Conservation (phyloP, 1,140 invertebrate genomes). For the Zaprionus nigranus region DNA sequence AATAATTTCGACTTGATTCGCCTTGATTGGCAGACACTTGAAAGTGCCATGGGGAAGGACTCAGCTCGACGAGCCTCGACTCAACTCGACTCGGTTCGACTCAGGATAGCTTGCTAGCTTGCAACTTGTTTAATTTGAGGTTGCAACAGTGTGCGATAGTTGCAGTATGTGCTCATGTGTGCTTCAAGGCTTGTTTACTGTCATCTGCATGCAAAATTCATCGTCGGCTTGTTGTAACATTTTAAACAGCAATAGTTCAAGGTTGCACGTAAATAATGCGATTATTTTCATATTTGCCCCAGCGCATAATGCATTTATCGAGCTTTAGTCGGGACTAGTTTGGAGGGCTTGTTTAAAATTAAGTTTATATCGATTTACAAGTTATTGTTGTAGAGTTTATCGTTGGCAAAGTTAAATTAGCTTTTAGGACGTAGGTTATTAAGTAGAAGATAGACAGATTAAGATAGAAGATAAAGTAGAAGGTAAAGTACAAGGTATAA, state of each 20-base stretch:
- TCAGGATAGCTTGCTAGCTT: background rate
- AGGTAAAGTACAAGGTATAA: no score
- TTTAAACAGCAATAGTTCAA: constrained; percentile 40
- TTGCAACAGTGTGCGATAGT: background rate
- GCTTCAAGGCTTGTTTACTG: constrained; percentile 40
- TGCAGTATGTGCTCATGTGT: background rate
- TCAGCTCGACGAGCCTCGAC: background rate
- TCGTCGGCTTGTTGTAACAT: constrained; percentile 23
- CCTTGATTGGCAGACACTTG: constrained; percentile 78
- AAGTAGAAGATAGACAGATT: no score
- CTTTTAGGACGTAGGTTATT: background rate
- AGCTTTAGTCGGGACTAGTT: constrained; percentile 6
- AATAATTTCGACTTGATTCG: constrained; percentile 78
- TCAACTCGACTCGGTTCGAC: background rate
- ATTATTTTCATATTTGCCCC: constrained; percentile 18
- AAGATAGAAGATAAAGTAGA: background rate
- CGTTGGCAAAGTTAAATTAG: background rate
- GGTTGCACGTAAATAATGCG: constrained; percentile 50
- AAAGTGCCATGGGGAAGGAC: constrained; percentile 55
- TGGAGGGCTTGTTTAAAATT: constrained; percentile 2
- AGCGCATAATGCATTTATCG: constrained; percentile 6
- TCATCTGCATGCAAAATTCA: constrained; percentile 30
- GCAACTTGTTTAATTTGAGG: constrained; percentile 21
- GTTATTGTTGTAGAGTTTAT: background rate
- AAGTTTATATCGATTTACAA: constrained; percentile 7